Percentiles rank a stretch among this genome's conserved stretches.
Evolutionary conservation across 2,888 invertebrate species (phyloP).

Genomic region (Melinaea marsaeus): DNA sequence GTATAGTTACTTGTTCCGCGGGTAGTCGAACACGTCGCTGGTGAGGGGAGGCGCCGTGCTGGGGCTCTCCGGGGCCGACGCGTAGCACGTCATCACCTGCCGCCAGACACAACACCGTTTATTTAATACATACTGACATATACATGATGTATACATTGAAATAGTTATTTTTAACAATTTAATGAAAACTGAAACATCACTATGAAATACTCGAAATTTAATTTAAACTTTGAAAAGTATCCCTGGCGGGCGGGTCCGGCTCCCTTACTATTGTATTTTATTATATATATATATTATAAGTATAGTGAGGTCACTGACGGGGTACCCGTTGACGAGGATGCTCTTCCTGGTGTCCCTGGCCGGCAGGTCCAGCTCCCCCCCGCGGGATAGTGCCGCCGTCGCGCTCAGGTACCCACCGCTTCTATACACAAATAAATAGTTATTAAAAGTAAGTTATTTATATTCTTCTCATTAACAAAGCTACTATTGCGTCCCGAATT

Average conservation of each 20-base stretch:
- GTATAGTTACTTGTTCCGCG: slow-evolving; percentile 44
- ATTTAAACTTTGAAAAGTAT: too few relatives aligned
- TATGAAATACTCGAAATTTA: too few relatives aligned
- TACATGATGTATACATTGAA: too few relatives aligned
- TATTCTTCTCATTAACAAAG: too few relatives aligned
- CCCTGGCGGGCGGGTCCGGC: too few relatives aligned
- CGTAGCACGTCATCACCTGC: slow-evolving; percentile 72
- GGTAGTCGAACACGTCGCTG: slow-evolving; percentile 60
- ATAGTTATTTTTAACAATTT: too few relatives aligned
- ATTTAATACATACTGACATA: too few relatives aligned
- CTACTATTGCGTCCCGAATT: too few relatives aligned
- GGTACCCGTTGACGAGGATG: slow-evolving; percentile 73
- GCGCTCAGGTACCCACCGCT: slow-evolving; percentile 60
- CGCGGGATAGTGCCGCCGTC: slow-evolving; percentile 63
- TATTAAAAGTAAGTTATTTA: background rate
- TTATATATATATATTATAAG: background rate
- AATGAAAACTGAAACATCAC: too few relatives aligned
- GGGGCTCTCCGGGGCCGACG: slow-evolving; percentile 70
- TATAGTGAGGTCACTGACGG: slow-evolving; percentile 44
- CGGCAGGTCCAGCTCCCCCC: slow-evolving; percentile 64
- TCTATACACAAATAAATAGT: slow-evolving; percentile 26
- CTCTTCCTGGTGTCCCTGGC: slow-evolving; percentile 63
- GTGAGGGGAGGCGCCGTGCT: slow-evolving; percentile 58
- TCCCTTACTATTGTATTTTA: too few relatives aligned
- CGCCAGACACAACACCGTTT: too few relatives aligned